phyloP scores from a whole-genome alignment of 2,888 invertebrate genomes.

The Teleiodes luculella region DNA sequence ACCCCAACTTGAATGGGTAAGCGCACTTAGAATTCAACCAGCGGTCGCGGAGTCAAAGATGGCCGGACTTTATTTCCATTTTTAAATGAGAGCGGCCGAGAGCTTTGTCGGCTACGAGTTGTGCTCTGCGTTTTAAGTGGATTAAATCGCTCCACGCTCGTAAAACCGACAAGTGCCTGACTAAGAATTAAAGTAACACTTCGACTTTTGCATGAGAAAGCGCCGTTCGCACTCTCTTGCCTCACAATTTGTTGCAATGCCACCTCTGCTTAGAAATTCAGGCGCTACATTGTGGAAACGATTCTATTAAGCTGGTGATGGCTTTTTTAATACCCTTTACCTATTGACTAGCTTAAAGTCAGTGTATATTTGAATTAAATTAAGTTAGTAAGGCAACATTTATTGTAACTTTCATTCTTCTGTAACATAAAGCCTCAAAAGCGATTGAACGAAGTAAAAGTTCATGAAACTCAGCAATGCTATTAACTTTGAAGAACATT shows the following conservation, averaged over 20 bases:
- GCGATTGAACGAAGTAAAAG: neutral
- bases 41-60: constrained; percentile 73
- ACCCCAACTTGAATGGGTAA: constrained; percentile 55
- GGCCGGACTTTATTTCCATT: constrained; percentile 77
- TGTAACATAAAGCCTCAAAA: too few species aligned
- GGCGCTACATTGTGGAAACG: neutral
- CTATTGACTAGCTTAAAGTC: too few species aligned
- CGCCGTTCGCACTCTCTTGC: constrained; percentile 62
- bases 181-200: constrained; percentile 78
- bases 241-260: constrained; percentile 53
- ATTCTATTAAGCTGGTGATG: constrained; percentile 49
- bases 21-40: constrained; percentile 73
- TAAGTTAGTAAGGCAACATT: too few species aligned
- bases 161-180: constrained; percentile 77
- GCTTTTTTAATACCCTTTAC: constrained; percentile 69
- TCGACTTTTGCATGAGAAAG: constrained; percentile 79
- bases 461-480: constrained; percentile 63
- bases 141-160: constrained; percentile 78
- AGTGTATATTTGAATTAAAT: too few species aligned
- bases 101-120: constrained; percentile 77
- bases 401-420: too few species aligned
- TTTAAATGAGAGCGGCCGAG: constrained; percentile 78
- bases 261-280: constrained; percentile 48
- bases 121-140: constrained; percentile 80
- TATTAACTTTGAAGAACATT: neutral